Evolutionary conservation across 2,888 invertebrate species (phyloP), one percentile per base, ranked within the genome.

Genomic region (Gastracanthus pulcherrimus): DNA sequence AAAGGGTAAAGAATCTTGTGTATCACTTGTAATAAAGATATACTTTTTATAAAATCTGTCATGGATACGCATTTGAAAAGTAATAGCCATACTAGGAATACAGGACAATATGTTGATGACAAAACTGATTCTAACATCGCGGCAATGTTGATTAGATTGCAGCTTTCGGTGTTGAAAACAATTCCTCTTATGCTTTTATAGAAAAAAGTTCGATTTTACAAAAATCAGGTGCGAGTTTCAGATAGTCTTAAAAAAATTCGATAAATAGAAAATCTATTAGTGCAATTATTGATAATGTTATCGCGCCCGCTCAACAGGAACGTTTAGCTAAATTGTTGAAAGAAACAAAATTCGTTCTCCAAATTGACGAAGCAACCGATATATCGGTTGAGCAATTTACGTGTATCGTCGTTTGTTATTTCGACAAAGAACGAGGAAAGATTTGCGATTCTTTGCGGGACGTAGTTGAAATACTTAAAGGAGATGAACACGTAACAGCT

Each of bases 311-410:
- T 38, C 38, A 38, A 38, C 38, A 38, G 38, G 26, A 41, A 19
- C 23, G 45, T 7, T 67, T 67, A 23, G 3, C 23, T 1, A 7
- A 67, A 7, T 31, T 26, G 6, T 67, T 67, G 34, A 36, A 51
- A 19, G 13, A 45, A 34, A 23, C 23, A 34, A 51, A 48, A 29
- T 71, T 71, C 9, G 19, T 29, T 7, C n/a, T 72, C 6, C n/a
- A 48, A 13, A 58, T 76, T 0, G 76, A 76, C 16, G 76, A 76
- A 69, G 41, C 69, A 16, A 76, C 76, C 0, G 76, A 76, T 38
- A 69, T 76, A 9, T 69, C 76, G 16, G 34, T 34, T 19, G 3
- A 51, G 0, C 26, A 31, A 16, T 55, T 16, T 3, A 34, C 58
- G 29, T 67, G 76, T 16, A 76, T 76, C 29, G 58, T 76, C 5